Conservation (phyloP, 2,888 invertebrate species). For the Amitus sp. region DNA sequence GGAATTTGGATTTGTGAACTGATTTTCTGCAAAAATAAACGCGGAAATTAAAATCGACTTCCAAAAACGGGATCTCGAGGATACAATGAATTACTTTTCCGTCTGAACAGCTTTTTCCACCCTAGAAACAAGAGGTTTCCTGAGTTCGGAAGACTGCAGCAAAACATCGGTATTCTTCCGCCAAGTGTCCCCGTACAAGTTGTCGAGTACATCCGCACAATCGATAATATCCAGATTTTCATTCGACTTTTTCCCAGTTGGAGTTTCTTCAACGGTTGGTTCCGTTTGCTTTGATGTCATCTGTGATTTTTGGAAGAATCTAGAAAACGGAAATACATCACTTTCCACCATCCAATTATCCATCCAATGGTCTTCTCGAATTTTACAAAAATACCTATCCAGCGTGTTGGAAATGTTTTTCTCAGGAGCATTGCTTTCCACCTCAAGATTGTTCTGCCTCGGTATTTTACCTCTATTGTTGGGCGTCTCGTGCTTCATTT, state of each 20-base stretch:
- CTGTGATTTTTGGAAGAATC: conserved; percentile 11
- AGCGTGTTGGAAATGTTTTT: background rate
- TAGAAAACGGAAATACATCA: background rate
- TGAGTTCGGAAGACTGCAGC: conserved; percentile 50
- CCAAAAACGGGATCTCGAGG: background rate
- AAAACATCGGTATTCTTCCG: conserved; percentile 61
- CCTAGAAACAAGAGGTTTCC: conserved; percentile 34
- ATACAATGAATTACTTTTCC: conserved; percentile 46
- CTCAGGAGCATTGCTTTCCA: conserved; percentile 5
- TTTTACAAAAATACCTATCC: no score
- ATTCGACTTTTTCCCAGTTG: background rate
- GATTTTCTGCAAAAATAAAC: conserved; percentile 43
- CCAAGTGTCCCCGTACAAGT: conserved; percentile 71
- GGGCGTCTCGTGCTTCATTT: conserved; percentile 60
- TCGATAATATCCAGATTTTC: conserved; percentile 42
- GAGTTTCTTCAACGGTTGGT: background rate
- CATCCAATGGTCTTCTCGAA: no score
- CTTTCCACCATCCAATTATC: no score
- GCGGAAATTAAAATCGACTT: conserved; percentile 1
- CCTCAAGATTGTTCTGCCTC: conserved; percentile 14
- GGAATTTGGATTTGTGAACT: conserved; percentile 24
- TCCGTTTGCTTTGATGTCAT: conserved; percentile 3
- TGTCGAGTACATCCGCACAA: conserved; percentile 62
- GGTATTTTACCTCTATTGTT: conserved; percentile 57
- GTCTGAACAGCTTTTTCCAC: conserved; percentile 51